These are phyloP conservation scores for Toxotes jaculatrix DNA, from an alignment of 2,113 vertebrate genomes.

Conservation along the genomic window DNA sequence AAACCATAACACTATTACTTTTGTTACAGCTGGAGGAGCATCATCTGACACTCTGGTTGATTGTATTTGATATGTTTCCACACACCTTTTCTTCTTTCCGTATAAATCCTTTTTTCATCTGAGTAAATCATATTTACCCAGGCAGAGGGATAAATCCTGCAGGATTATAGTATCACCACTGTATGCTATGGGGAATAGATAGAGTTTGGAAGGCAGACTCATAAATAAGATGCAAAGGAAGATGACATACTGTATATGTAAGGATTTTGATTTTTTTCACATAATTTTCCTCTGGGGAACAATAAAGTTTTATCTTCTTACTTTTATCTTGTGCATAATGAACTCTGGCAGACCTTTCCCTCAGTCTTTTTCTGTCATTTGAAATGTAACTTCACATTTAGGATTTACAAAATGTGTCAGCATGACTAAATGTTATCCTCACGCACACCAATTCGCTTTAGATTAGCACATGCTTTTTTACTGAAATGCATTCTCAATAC, in stretches of 20 bases:
- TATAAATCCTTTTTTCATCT: constrained; percentile 72
- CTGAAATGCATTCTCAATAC: neutral
- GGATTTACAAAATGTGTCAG: neutral
- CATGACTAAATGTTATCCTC: neutral
- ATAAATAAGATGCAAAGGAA: constrained; percentile 58
- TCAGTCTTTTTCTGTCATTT: neutral
- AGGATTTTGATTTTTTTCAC: constrained; percentile 26
- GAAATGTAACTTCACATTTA: neutral
- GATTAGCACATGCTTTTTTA: neutral
- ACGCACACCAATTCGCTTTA: neutral
- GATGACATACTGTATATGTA: constrained; percentile 33
- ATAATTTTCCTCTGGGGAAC: constrained; percentile 23
- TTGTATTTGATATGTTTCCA: constrained; percentile 70
- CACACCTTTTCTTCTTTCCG: constrained; percentile 63
- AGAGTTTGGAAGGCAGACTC: constrained; percentile 41
- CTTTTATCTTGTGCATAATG: constrained; percentile 6
- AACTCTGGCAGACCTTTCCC: constrained; percentile 23
- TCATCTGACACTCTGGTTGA: constrained; percentile 56
- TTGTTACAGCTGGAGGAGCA: constrained; percentile 53
- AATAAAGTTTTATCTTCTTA: constrained; percentile 29
- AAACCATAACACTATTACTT: constrained; percentile 49
- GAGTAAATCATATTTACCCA: constrained; percentile 73
- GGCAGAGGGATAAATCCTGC: constrained; percentile 58
- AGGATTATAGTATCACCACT: constrained; percentile 48
- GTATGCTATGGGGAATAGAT: constrained; percentile 30